phyloP scores from a whole-genome alignment of 2,113 vertebrate genomes.

The Psephotus haematonotus region DNA sequence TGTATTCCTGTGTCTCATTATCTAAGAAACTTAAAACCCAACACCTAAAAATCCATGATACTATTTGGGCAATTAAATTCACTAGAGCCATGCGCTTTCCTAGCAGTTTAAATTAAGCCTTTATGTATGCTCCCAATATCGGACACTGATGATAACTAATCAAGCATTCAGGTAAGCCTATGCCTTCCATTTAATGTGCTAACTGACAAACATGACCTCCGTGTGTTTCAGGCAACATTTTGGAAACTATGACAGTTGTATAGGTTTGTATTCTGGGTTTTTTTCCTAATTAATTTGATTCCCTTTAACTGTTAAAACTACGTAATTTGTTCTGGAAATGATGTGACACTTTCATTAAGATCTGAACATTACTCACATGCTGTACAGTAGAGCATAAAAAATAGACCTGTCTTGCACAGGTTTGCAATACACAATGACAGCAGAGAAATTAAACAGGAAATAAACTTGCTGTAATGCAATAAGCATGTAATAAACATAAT shows the following conservation, averaged over 20 bases:
- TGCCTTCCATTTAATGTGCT: neutral
- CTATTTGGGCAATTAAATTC: neutral
- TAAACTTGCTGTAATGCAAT: neutral
- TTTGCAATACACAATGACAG: neutral
- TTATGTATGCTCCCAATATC: neutral
- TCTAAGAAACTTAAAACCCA: neutral
- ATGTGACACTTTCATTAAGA: conserved; percentile 60
- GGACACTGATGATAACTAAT: neutral
- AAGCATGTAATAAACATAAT: conserved; percentile 39
- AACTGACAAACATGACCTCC: neutral
- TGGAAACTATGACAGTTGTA: neutral
- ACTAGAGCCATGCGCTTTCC: neutral
- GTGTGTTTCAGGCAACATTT: neutral
- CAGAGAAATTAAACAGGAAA: conserved; percentile 38
- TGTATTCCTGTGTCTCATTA: neutral
- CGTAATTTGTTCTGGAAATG: conserved; percentile 56
- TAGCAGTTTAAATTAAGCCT: neutral
- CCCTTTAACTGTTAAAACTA: conserved; percentile 40
- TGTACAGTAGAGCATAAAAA: conserved; percentile 5
- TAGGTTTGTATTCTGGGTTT: neutral
- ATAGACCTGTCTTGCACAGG: conserved; percentile 4
- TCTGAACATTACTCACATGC: neutral
- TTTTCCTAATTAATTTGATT: conserved; percentile 45
- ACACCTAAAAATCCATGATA: neutral
- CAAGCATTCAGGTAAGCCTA: neutral